These are phyloP conservation scores for Oncorhynchus kisutch DNA, from an alignment of 2,113 vertebrate species.

Conservation along the genomic window DNA sequence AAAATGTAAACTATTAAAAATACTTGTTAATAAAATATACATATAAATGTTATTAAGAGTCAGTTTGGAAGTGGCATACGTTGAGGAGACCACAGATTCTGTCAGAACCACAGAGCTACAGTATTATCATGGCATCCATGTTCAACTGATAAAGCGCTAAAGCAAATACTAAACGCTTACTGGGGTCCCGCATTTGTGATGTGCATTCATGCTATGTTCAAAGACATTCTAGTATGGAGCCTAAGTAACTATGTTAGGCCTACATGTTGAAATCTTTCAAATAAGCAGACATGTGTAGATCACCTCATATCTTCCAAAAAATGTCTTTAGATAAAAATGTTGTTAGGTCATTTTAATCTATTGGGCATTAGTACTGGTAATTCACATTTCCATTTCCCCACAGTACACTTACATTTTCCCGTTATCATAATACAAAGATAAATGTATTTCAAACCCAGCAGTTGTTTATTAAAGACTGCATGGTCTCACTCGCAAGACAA, in stretches of 20 bases:
- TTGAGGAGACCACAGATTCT: background rate
- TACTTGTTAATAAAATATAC: background rate
- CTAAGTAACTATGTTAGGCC: background rate
- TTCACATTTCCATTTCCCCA: constrained; percentile 17
- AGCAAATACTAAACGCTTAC: background rate
- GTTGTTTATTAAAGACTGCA: background rate
- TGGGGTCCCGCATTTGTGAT: background rate
- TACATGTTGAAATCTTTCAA: background rate
- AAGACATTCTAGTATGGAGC: background rate
- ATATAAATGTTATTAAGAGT: background rate
- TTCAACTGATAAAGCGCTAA: background rate
- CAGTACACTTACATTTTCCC: constrained; percentile 28
- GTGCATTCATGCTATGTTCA: background rate
- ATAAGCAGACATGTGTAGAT: background rate
- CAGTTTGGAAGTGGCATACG: background rate
- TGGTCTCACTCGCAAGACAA: background rate
- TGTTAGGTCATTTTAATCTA: too few species aligned
- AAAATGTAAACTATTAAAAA: background rate
- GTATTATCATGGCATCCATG: background rate
- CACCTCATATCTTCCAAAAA: background rate
- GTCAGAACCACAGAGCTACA: background rate
- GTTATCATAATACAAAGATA: constrained; percentile 12
- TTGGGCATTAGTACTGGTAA: too few species aligned
- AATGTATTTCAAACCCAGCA: background rate
- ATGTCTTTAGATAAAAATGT: too few species aligned